Evolutionary conservation across 92 coral and sea anemone genomes (phyloP), one percentile per base, ranked within the genome.

Genomic region (Palythoa grandiflora): DNA sequence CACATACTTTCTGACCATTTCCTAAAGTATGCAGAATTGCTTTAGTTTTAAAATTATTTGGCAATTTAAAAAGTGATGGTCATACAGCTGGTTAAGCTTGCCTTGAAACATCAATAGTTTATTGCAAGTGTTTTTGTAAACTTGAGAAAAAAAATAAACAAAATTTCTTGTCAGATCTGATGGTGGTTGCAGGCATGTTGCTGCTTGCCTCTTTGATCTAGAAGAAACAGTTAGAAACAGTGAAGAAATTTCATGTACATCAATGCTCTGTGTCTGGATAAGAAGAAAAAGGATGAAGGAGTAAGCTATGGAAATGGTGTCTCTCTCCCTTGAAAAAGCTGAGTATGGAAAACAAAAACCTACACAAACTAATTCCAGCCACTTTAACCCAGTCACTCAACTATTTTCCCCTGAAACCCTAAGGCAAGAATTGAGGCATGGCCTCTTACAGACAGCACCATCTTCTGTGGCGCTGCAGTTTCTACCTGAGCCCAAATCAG

Each of bases 181-280:
- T 19, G 80, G 80, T 76, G 80, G 80, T 76, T 76, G 65, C 80
- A 75, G 80, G 63, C 80, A 75, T 35, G 38, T 75, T 7, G 80
- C 80, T 52, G 65, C 61, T 5, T 76, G 65, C 61, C 61, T 51
- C 2, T 76, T 76, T 52, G 47, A 76, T 52, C 39, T 76, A 10
- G 80, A 76, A 76, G 80, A 19, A 76, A 76, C 80, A 76, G 80
- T 44, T 52, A 76, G 80, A 17, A 76, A 76, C 61, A 76, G 80
- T 19, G 65, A 48, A 52, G 65, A 1, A 76, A 15, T n/a, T 20
- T 76, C 80, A 53, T 76, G 80, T 14, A 76, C 80, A 9, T 76
- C 80, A 50, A 9, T 21, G 11, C 5, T 17, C 12, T 51, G 80
- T 52, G 38, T 53, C 6, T 52, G 80, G 80, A 36, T 76, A 10